Evolutionary conservation across 2,888 invertebrate species (phyloP).

Genomic region (Tetranychus piercei): DNA sequence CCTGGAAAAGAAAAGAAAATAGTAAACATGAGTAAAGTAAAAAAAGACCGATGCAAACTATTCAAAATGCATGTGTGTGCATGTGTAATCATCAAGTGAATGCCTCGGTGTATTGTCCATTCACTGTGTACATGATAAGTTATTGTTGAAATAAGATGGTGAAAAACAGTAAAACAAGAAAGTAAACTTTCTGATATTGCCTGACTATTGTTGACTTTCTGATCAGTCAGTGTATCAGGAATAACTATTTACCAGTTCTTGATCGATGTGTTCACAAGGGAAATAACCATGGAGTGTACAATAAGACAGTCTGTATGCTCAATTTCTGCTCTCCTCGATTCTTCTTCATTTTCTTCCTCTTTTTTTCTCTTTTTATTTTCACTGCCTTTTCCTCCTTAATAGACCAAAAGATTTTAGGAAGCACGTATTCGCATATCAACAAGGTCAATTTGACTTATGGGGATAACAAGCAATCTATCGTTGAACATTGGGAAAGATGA

Average conservation of each 20-base stretch:
- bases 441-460: conserved; percentile 1
- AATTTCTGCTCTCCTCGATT: not conserved
- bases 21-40: no score
- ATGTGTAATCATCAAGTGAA: no score
- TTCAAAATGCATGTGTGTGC: no score
- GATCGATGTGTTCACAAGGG: conserved; percentile 1
- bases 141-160: no score
- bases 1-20: no score
- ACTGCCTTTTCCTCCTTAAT: not conserved
- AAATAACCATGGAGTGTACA: not conserved
- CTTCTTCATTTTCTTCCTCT: not conserved
- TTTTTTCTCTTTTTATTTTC: not conserved
- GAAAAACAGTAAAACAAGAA: no score
- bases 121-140: no score
- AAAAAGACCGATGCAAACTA: no score
- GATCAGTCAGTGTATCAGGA: not conserved
- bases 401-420: not conserved
- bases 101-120: no score
- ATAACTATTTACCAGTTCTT: not conserved
- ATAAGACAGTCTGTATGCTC: not conserved
- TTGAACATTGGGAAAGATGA: no score
- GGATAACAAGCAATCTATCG: not conserved
- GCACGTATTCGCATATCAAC: not conserved
- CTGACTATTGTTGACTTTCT: not conserved
- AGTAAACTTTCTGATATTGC: no score